Base-by-base conservation (phyloP, 2,888 invertebrate species). In the Nymphalis polychloros region DNA sequence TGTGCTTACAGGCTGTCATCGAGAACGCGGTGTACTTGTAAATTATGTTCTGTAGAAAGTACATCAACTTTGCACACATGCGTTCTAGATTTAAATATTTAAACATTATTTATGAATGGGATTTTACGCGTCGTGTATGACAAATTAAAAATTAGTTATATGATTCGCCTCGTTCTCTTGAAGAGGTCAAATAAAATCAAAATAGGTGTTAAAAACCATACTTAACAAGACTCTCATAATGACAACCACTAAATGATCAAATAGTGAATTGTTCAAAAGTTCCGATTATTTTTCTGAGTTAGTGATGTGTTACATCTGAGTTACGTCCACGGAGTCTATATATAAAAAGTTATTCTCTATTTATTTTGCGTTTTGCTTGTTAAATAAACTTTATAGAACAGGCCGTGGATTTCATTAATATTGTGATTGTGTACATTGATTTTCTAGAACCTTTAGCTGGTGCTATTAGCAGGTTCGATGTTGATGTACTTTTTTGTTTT, bases 31-130 rank as follows among this genome's bases (percentile, higher is more conserved):
- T 77, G 78, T 69, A 77, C 76, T 76, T 75, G 76, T 78, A 77
- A 79, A 76, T 79, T 76, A 79, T 78, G 77, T 81, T 81, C 84
- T 82, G 82, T 87, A 85, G 85, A 87, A 87, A 86, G 84, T 73
- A 74, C 71, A 65, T 72, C 71, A 71, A 71, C 70, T 68, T 72
- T 64, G 66, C 68, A 59, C 46, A 41, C 57, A 62, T 62, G 69
- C 70, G 72, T 72, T 72, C 72, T 70, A 70, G 65, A 72, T 70
- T 72, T 72, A 53, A 70, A 72, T 72, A 70, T 70, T 72, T 72
- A 53, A 70, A 72, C 70, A 70, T 65, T 66, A 72, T 70, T 64
- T 70, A 72, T 68, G 70, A 63, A 48, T 60, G 62, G 41, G 61
- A 62, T 68, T 68, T 70, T 72, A 62, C 49, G 62, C 59, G 66